phyloP scores from a whole-genome alignment of 2,888 invertebrate genomes.

The Cryptops parisi region DNA sequence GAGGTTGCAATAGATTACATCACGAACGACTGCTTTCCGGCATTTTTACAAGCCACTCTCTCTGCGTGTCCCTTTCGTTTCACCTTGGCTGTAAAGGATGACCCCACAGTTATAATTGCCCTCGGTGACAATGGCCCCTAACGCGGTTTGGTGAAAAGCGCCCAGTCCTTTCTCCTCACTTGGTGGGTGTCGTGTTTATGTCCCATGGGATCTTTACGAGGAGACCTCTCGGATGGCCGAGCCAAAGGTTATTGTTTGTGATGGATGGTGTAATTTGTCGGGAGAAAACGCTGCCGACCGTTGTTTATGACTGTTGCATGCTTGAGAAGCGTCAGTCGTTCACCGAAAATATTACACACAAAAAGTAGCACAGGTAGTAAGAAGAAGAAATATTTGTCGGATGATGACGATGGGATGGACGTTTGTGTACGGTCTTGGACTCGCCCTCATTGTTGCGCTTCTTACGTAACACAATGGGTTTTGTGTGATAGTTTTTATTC shows the following conservation, averaged over 20 bases:
- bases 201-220: constrained; percentile 11
- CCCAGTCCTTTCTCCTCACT: neutral
- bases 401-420: too few relatives aligned
- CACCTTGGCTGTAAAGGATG: constrained; percentile 7
- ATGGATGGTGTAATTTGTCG: constrained; percentile 12
- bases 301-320: constrained; percentile 10
- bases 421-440: too few relatives aligned
- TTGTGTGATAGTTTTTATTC: too few relatives aligned
- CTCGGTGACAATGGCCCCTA: constrained; percentile 4
- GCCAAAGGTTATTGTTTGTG: constrained; percentile 7
- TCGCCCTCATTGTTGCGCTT: too few relatives aligned
- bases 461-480: too few relatives aligned
- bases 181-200: constrained; percentile 11
- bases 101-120: constrained; percentile 11
- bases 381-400: constrained; percentile 6
- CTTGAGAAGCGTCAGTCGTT: neutral
- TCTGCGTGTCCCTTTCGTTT: neutral
- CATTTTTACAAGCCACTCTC: constrained; percentile 12
- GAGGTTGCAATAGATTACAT: constrained; percentile 11
- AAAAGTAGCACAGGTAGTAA: constrained; percentile 2
- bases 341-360: too few relatives aligned
- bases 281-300: constrained; percentile 6
- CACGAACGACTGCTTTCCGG: constrained; percentile 10
- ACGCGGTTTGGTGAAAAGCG: constrained; percentile 1
- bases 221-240: constrained; percentile 5